Evolutionary conservation across 2,113 vertebrate species (phyloP), one percentile per base, ranked within the genome.

Genomic region (Colossoma macropomum): DNA sequence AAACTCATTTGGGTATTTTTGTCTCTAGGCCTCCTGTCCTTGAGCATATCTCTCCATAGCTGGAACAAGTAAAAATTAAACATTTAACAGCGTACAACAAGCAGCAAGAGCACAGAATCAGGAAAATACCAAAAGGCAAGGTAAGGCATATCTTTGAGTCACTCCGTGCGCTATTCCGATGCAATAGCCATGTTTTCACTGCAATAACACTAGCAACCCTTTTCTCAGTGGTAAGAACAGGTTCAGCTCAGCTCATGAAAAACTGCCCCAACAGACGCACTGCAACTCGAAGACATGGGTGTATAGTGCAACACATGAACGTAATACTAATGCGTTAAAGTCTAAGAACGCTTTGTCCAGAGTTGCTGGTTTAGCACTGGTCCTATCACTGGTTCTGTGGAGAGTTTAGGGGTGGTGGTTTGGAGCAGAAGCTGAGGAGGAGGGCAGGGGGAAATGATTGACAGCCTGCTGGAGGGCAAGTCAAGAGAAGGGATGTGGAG

Each of bases 391-490:
- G 72, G 75, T 77, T 84, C 77, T 74, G 7, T 68, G 70, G 75
- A 84, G 86, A 81, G 79, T 81, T 84, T 70, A 85, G 78, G 41
- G 75, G 79, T 82, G 83, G 80, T 84, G 83, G 82, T 81, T 69
- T 73, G 78, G 81, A 75, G 34, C 54, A 71, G 77, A 76, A 69
- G 71, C 81, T 78, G 52, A 63, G 77, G 63, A 75, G 59, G 60
- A 77, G 86, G 74, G 56, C 45, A 70, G 77, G 60, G 54, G 68
- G 65, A 77, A 60, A 84, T 88, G 86, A 88, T 80, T 88, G 84
- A 86, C 86, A 88, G 84, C 78, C 83, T 81, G 84, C 84, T 86
- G 82, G 77, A 86, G 84, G 84, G 84, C 79, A 77, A 79, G 75
- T 85, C 73, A 77, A 62, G 50, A 50, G 75, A 30, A 69, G 21